Base-by-base conservation (phyloP, 2,797 vertebrate species). In the Sebastes cheni region DNA sequence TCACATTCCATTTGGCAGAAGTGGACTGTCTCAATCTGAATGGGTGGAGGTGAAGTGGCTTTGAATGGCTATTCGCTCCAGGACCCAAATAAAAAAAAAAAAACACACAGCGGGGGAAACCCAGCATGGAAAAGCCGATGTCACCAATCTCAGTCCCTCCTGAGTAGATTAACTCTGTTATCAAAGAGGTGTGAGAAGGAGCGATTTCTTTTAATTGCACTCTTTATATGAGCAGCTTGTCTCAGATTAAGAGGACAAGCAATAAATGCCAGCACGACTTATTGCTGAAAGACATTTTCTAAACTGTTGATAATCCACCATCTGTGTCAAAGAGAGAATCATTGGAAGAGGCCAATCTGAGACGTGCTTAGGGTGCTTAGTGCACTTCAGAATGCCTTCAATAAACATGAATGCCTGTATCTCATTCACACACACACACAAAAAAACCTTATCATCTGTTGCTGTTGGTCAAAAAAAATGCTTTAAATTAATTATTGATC, bases 241-340 rank as follows among this genome's bases (percentile, higher is more conserved):
- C 91, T 91, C 89, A 89, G 92, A 95, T 94, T 94, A 91, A 92
- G 91, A 90, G 89, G 91, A 94, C 91, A 90, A 91, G 93, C 92
- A 89, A 90, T 94, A 93, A 95, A 95, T 92, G 93, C 94, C 93
- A 93, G 81, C 86, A 67, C 73, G 75, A 91, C 82, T 89, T 91
- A 90, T 91, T 89, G 83, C 88, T 90, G 85, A 93, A 90, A 93
- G 92, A 91, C 87, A 89, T 92, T 93, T 93, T 93, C 82, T 93
- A 92, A 93, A 93, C 91, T 90, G 82, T 93, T 94, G 92, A 94
- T 95, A 94, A 95, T 96, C 93, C 88, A 60, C 92, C 91, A 91
- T 94, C 91, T 93, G 93, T 91, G 91, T 95, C 91, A 92, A 93
- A 90, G 92, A 78, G 88, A 87, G 83, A 86, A 88, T 89, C 76